Evolutionary conservation across 1,140 invertebrate species (phyloP).

Genomic region (Brachionus sp.): DNA sequence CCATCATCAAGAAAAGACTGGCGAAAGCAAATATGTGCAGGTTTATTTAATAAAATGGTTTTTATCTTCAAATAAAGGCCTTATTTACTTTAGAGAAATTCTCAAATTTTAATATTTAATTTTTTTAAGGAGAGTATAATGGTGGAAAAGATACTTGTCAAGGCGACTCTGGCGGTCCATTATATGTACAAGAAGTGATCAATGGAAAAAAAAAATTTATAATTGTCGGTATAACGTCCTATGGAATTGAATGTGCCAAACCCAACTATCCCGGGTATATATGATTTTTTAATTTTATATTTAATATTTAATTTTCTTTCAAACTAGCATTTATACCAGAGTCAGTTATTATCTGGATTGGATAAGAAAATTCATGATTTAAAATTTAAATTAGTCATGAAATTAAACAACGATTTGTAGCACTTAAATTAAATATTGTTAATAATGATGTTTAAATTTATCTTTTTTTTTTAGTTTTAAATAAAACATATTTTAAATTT

Average conservation of each 20-base stretch:
- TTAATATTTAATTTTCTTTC: background rate
- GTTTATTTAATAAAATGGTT: background rate
- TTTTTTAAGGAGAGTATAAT: conserved; percentile 51
- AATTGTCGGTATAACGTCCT: background rate
- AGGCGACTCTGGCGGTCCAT: conserved; percentile 70
- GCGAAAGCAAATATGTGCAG: conserved; percentile 32
- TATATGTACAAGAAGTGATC: conserved; percentile 50
- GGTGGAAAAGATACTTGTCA: conserved; percentile 45
- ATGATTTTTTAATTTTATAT: background rate
- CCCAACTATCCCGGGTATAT: background rate
- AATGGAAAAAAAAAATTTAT: background rate
- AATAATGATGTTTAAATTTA: too few species aligned
- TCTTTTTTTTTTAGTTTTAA: background rate
- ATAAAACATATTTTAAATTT: too few species aligned
- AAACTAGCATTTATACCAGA: background rate
- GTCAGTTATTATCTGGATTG: background rate
- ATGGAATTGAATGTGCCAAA: background rate
- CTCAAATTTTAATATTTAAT: too few species aligned
- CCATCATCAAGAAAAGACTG: background rate
- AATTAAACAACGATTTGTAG: too few species aligned
- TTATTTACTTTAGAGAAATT: too few species aligned
- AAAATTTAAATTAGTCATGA: background rate
- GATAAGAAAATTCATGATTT: background rate
- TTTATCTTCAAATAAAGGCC: too few species aligned
- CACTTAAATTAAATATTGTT: too few species aligned